Base-by-base conservation (phyloP, 30 jellyfish, hydroid and myxozoan species). In the Mastigias papua region DNA sequence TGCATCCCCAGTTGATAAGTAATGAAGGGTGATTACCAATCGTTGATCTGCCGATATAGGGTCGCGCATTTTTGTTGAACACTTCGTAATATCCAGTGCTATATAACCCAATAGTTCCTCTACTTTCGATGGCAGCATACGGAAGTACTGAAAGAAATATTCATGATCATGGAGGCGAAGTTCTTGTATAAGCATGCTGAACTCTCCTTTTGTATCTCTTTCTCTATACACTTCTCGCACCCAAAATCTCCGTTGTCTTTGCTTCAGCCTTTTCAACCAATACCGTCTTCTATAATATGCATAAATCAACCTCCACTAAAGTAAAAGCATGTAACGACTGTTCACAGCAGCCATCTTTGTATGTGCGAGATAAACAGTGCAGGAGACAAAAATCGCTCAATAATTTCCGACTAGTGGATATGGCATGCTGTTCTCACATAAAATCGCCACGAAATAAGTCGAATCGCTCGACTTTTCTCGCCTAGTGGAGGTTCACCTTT, bases 1-100 rank as follows among this genome's bases (percentile, higher is more conserved):
- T 21, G 93, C 86, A 77, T 79, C 96, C 23, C 96, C 96, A 29
- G 81, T 69, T 10, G 57, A 61, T 46, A 69, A 31, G 32, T 69
- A 27, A 10, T 27, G 20, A 28, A 69, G 81, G 17, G 81, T 69
- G 23, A 27, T 35, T 69, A 2, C 60, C 62, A 27, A 6, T 29
- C 81, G 19, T 28, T 66, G 62, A 19, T 48, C 62, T 7, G 62
- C 60, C 60, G 16, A 46, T 46, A 6, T 8, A 46, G 8, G 8
- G 13, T 16, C 60, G 60, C 60, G 16, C 16, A 46, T 46, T 6
- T 69, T 69, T 5, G 68, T 69, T 26, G 8, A 8, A 17, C 27
- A 6, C n/a, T 69, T 69, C 61, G 54, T 9, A 28, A 69, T 5
- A 25, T 73, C 30, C 22, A 35, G 74, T 21, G 76, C 86, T n/a